Evolutionary conservation across 1,140 invertebrate species (phyloP), one percentile per base, ranked within the genome.

Genomic region (Bombus confusus): DNA sequence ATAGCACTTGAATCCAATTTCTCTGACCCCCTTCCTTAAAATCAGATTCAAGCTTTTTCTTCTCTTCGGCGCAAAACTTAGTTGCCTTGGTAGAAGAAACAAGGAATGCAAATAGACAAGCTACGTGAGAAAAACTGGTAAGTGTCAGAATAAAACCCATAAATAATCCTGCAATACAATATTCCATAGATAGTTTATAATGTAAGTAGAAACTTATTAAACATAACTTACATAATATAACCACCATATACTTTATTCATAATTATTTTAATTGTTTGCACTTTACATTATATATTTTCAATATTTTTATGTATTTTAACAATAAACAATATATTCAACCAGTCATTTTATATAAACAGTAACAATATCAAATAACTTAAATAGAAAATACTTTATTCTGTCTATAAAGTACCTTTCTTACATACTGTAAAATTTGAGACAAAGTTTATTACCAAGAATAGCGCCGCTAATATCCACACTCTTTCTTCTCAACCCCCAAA

Each of bases 1-100:
- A 98, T 0, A 99, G 91, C 9, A 99, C 98, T 94, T 99, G 98
- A 13, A 98, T 95, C 98, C 98, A 99, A 94, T 98, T 98, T 88
- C 98, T 96, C 93, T 98, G 97, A 1, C 98, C 98, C 90, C 97
- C 97, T 96, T 98, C 97, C 94, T 98, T 98, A 90, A 97, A 98
- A 90, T 98, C 97, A 68, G 95, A 95, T 93, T 98, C 98, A 76
- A 98, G 92, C 90, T 97, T 97, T 64, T 94, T 96, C 93, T 99
- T 99, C 78, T 96, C 92, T 62, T 96, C 89, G 13, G 96, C 92
- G 43, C 97, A 95, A 92, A 97, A 98, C 93, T 98, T 98, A 8
- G 98, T 98, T 3, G 97, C 98, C 93, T 97, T 97, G 3, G 98
- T 98, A 25, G 97, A 98, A 80, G 97, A 96, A 4, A 98, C 91